Conservation (phyloP, 2,797 vertebrate genomes). For the Gallinago solitaria region DNA sequence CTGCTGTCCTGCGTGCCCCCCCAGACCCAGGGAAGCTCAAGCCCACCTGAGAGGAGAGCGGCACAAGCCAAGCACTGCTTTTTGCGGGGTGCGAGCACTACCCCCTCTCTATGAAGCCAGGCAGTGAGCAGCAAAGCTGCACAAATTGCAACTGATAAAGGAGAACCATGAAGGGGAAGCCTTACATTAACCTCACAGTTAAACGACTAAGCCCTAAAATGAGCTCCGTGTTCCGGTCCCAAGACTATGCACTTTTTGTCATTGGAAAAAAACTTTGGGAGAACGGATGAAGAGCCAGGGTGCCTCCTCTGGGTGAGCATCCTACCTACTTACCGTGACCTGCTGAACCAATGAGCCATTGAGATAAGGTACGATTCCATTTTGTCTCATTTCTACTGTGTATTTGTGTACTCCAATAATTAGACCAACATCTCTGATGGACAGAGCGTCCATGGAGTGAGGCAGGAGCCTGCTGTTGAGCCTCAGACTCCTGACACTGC, state of each 20-base stretch:
- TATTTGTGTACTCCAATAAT: not conserved
- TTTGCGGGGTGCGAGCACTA: rapidly evolving
- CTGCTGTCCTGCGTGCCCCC: not conserved
- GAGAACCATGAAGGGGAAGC: not conserved
- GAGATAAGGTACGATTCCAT: not conserved
- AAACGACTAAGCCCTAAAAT: not conserved
- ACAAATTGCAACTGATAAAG: not conserved
- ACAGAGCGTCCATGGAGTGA: not conserved
- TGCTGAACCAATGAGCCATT: not conserved
- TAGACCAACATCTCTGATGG: not conserved
- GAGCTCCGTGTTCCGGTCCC: not conserved
- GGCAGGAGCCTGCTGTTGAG: not conserved
- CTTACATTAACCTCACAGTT: not conserved
- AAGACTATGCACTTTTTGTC: not conserved
- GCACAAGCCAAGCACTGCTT: not conserved
- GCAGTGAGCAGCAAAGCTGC: not conserved
- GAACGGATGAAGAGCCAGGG: not conserved
- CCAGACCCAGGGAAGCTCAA: not conserved
- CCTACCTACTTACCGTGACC: not conserved
- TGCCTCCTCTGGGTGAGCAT: not conserved
- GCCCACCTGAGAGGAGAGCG: not conserved
- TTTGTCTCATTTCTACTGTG: not conserved
- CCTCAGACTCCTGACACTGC: not conserved
- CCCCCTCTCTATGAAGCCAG: not conserved
- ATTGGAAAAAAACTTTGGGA: not conserved